Base-by-base conservation (phyloP, 1,140 invertebrate species). In the Bombus terrestris region DNA sequence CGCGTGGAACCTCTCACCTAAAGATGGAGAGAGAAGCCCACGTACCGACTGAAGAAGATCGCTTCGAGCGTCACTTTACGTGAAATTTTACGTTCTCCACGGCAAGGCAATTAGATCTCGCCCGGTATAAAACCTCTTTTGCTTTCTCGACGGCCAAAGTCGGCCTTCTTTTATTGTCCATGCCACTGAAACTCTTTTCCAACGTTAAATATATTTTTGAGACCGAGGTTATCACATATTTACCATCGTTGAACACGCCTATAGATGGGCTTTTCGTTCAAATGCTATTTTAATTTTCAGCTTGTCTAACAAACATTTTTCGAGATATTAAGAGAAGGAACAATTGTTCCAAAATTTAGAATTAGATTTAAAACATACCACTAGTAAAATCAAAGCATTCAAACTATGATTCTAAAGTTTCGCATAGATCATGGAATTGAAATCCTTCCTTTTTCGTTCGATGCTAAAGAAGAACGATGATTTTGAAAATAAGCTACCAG, bases 1-100 rank as follows among this genome's bases (percentile, higher is more conserved):
- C 74, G 79, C 82, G 43, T 57, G 41, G 28, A 37, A 32, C 69
- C 59, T 25, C 53, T 80, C 53, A 22, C 35, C 28, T 10, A 39
- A 43, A 22, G 43, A 47, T 9, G 22, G 25, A 32, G 32, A 28
- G 66, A 39, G 32, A 43, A 41, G 39, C 12, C 1, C 35, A 22
- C n/a, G 22, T 43, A 57, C 18, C 43, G 62, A 81, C 28, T 28
- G 37, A 37, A 18, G 9, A 28, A 12, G 12, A 39, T 59, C 57
- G 39, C 57, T 41, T 15, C 35, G 15, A 72, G 39, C 74, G 74
- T 77, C 37, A 64, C 76, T 71, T 80, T 69, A 80, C 64, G 32
- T 66, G 25, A 47, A 69, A 80, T 57, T 83, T 83, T 47, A 76
- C 72, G 72, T 76, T 76, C 81, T 76, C 47, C 32, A 41, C 32